Conservation (phyloP, 2,113 vertebrate genomes). For the Bostrychus sinensis region DNA sequence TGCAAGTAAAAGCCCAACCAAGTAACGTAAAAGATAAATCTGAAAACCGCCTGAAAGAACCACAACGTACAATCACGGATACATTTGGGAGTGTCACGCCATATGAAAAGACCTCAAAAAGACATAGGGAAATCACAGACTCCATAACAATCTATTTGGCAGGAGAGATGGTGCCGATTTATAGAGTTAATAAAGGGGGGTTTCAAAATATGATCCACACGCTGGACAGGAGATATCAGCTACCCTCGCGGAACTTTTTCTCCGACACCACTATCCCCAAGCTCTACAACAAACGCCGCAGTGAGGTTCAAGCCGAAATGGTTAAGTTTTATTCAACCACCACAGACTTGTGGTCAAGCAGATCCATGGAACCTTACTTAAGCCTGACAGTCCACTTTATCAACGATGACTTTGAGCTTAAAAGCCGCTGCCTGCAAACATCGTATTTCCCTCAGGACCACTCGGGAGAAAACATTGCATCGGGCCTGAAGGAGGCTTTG, state of each 20-base stretch:
- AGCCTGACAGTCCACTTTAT: not conserved
- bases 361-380: not conserved
- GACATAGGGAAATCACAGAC: too few relatives aligned
- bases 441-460: not conserved
- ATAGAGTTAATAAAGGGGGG: too few relatives aligned
- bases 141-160: too few relatives aligned
- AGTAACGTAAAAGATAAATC: too few relatives aligned
- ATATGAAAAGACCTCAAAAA: too few relatives aligned
- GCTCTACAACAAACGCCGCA: not conserved
- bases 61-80: too few relatives aligned
- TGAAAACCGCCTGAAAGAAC: too few relatives aligned
- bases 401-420: not conserved
- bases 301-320: not conserved
- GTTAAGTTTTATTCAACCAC: not conserved
- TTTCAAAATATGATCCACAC: not conserved
- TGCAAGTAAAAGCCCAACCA: too few relatives aligned
- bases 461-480: not conserved
- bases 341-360: constrained; percentile 2
- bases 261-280: too few relatives aligned
- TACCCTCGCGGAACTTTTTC: not conserved
- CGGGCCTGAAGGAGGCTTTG: not conserved
- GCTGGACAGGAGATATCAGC: not conserved
- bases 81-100: too few relatives aligned
- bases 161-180: too few relatives aligned
- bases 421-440: not conserved